These are phyloP conservation scores for Erebia aethiops DNA, from an alignment of 2,888 invertebrate species.

Conservation along the genomic window DNA sequence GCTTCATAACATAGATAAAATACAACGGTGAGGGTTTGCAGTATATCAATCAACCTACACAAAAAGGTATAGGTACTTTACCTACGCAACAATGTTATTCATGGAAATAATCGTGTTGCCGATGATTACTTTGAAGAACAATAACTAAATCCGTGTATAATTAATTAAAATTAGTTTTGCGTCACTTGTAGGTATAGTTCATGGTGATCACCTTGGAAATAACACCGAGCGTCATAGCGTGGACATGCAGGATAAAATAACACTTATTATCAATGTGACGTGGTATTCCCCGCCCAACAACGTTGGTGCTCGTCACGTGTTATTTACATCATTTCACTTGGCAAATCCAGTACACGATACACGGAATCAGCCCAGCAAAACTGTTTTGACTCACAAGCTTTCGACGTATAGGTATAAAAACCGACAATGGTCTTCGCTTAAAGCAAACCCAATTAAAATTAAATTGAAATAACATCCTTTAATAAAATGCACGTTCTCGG, in stretches of 20 bases:
- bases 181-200: conserved; percentile 22
- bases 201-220: conserved; percentile 31
- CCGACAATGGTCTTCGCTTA: conserved; percentile 2
- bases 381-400: conserved; percentile 58
- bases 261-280: conserved; percentile 55
- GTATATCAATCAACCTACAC: background rate
- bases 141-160: background rate
- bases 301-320: conserved; percentile 50
- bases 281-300: conserved; percentile 61
- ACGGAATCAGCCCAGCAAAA: conserved; percentile 57
- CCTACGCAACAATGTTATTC: background rate
- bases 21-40: background rate
- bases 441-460: conserved; percentile 3
- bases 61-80: background rate
- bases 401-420: background rate
- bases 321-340: conserved; percentile 52
- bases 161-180: conserved; percentile 19
- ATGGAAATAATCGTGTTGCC: background rate
- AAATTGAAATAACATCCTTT: background rate
- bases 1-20: conserved; percentile 3
- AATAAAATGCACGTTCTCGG: conserved; percentile 16
- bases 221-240: conserved; percentile 34
- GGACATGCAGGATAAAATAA: conserved; percentile 41
- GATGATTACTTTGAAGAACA: background rate
- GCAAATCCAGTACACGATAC: conserved; percentile 55